Evolutionary conservation across 2,797 vertebrate genomes (phyloP), one percentile per base, ranked within the genome.

Genomic region (Masticophis lateralis): DNA sequence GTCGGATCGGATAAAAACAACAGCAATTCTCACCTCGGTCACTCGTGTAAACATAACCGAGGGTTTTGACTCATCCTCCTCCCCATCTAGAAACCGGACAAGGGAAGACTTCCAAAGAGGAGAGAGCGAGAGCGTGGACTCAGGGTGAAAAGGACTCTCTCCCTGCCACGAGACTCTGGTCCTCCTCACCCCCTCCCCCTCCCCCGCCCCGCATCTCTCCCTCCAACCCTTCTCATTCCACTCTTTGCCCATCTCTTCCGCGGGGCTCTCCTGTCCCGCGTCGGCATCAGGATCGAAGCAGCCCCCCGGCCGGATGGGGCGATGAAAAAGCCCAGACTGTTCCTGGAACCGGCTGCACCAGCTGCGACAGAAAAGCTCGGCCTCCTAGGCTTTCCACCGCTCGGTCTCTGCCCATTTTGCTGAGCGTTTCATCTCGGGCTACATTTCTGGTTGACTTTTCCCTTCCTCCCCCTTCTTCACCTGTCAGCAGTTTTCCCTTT

Each of bases 321-420:
- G 51, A 63, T 4, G 0, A 16, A 11, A 16, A 11, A 60, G 1
- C 51, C 51, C 47, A 53, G 83, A 1, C 43, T 83, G 51, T 53
- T 27, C 51, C 90, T 53, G 91, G 87, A 92, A 93, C 66, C 60
- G 91, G 20, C 90, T 61, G 90, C 94, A 69, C 89, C 32, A 66
- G 88, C 95, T 92, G 95, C 96, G 56, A 94, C 94, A 96, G 91
- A 92, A 27, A 94, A 93, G 66, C 93, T 86, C 53, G 28, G 69
- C 91, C 91, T 94, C 43, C 55, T 32, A 89, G 51, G 86, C 83
- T 89, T 60, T 5, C 63, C 88, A 12, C 20, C 28, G 14, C 90
- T 63, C 51, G 12, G 13, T 1, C 22, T 79, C 57, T 32, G 28
- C 1, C 5, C 92, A 69, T 90, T 90, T 1, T 20, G 89, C 92